Evolutionary conservation across 35 echinoderm and acorn worm species (phyloP).

Genomic region (Lytechinus pictus): DNA sequence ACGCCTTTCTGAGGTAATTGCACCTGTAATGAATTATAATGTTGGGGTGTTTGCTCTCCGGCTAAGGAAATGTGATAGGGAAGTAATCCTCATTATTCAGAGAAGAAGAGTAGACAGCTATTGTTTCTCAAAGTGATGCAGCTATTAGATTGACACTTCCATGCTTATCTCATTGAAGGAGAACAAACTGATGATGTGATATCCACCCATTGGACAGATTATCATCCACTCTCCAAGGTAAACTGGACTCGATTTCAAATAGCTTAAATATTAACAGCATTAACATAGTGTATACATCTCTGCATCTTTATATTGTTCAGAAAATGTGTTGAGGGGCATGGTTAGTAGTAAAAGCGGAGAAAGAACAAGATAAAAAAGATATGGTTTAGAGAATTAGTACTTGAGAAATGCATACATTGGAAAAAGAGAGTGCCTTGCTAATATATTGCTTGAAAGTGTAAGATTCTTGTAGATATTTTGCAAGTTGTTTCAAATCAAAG

Average conservation of each 20-base stretch:
- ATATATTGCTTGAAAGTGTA: too few relatives aligned
- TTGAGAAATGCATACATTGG: not conserved
- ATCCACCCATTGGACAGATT: not conserved
- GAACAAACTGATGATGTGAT: not conserved
- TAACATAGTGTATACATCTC: not conserved
- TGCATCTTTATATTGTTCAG: not conserved
- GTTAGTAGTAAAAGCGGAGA: not conserved
- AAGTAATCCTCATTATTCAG: not conserved
- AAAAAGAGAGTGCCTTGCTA: not conserved
- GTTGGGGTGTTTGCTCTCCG: not conserved
- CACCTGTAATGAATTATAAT: not conserved
- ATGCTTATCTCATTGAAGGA: not conserved
- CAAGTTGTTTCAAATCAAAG: too few relatives aligned
- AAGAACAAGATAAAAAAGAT: not conserved
- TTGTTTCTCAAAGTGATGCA: not conserved
- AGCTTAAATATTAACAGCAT: not conserved
- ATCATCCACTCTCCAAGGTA: not conserved
- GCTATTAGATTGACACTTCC: not conserved
- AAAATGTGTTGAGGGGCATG: not conserved
- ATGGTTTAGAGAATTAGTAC: not conserved
- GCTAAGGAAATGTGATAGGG: not conserved
- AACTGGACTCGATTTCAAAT: not conserved
- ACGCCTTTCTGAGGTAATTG: slow-evolving; percentile 1
- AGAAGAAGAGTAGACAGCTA: not conserved
- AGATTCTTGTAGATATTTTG: too few relatives aligned